A percentile compares a stretch with the other conserved stretches of the same genome.
phyloP scores from a whole-genome alignment of 2,888 invertebrate species.

The Nymphalis polychloros region DNA sequence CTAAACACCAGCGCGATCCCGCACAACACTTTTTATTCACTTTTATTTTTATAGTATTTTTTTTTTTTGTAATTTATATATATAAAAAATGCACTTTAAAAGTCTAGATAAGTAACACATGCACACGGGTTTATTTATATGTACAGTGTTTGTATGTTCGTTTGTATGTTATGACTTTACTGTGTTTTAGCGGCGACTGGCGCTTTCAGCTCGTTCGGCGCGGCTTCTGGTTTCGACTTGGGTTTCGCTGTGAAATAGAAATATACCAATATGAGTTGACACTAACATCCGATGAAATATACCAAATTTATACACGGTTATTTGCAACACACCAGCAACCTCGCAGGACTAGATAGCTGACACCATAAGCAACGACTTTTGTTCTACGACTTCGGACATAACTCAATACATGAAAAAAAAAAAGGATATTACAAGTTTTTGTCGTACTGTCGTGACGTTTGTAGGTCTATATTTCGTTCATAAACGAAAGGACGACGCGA shows the following conservation, averaged over 20 bases:
- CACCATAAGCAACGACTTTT: too few species aligned
- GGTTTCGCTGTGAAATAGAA: slow-evolving; percentile 56
- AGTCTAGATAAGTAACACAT: slow-evolving; percentile 40
- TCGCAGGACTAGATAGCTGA: too few species aligned
- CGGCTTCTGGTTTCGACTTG: slow-evolving; percentile 61
- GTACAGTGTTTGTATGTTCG: slow-evolving; percentile 29
- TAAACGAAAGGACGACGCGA: too few species aligned
- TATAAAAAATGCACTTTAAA: slow-evolving; percentile 43
- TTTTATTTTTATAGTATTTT: slow-evolving; percentile 40
- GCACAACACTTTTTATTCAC: slow-evolving; percentile 35
- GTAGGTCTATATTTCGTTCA: too few species aligned
- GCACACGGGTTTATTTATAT: slow-evolving; percentile 32
- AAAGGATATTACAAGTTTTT: too few species aligned
- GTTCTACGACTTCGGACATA: too few species aligned
- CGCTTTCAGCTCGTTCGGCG: slow-evolving; percentile 51
- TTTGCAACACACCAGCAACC: too few species aligned
- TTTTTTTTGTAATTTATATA: slow-evolving; percentile 36
- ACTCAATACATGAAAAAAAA: too few species aligned
- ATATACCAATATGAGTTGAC: neutral
- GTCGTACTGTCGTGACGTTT: too few species aligned
- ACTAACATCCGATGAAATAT: too few species aligned
- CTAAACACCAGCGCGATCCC: slow-evolving; percentile 16
- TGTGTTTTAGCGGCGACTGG: slow-evolving; percentile 58
- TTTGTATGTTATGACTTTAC: slow-evolving; percentile 45
- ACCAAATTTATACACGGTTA: too few species aligned